Evolutionary conservation across 2,113 vertebrate species (phyloP).

Genomic region (Panthera uncia): DNA sequence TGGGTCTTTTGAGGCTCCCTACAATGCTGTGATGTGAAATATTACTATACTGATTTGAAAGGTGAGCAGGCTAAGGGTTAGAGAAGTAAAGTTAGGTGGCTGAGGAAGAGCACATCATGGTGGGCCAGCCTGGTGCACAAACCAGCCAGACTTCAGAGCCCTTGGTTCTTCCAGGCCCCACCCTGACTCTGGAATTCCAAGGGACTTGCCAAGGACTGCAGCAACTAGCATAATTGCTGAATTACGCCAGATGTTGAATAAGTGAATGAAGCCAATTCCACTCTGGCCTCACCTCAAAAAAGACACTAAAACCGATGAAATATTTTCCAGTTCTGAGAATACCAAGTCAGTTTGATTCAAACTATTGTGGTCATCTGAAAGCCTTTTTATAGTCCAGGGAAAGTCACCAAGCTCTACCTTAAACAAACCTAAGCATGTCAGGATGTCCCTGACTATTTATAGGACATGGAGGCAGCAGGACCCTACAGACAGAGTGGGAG

Average conservation of each 20-base stretch:
- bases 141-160: not conserved
- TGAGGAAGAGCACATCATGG: not conserved
- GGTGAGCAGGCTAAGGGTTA: not conserved
- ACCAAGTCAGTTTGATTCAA: not conserved
- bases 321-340: not conserved
- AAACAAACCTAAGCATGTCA: not conserved
- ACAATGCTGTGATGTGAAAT: not conserved
- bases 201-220: not conserved
- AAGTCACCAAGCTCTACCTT: not conserved
- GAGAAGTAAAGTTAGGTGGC: not conserved
- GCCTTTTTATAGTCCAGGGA: not conserved
- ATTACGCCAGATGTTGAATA: not conserved
- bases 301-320: not conserved
- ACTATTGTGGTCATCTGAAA: not conserved
- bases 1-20: not conserved
- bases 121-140: not conserved
- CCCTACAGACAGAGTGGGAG: not conserved
- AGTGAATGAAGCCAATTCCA: not conserved
- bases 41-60: not conserved
- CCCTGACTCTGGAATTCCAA: not conserved
- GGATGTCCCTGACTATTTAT: not conserved
- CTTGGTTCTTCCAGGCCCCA: rapidly evolving
- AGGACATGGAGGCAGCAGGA: not conserved
- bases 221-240: not conserved
- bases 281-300: not conserved